Base-by-base conservation (phyloP, 2,888 invertebrate species). In the Agriopis aurantiaria region DNA sequence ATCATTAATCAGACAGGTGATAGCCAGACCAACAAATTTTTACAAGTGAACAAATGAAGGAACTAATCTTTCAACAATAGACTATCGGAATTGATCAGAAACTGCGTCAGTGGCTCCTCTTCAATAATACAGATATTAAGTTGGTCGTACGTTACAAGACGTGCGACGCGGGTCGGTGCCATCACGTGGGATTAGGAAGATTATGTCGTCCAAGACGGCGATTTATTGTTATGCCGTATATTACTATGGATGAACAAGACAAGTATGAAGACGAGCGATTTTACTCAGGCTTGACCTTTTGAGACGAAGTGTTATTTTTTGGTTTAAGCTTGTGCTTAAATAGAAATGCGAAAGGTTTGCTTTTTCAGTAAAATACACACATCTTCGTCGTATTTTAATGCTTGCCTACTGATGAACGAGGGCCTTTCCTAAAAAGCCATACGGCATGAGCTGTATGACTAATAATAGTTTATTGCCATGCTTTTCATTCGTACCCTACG, bases 1-100 rank as follows among this genome's bases (percentile, higher is more conserved):
- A 60, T 62, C 61, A 68, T 68, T 68, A 68, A 68, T 68, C 68
- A 68, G 43, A 43, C 68, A 68, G 68, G 68, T 68, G 57, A 57
- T 68, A 51, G 46, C 4, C 4, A 7, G 0, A 49, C 46, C 46
- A 46, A 58, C 3, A 12, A 33, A 58, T 46, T 4, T 17, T 11
- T n/a, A 17, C 23, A 58, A n/a, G 12, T 46, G 46, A 12, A 1
- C 2, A 58, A 33, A 46, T 33, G 12, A 9, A 7, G 1, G 0
- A 48, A 23, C 23, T 58, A 46, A 8, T 4, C 11, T 48, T n/a
- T 3, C 23, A 33, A 3, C 3, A 8, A 1, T 9, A 33, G 0
- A 2, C 8, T 12, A 0, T 12, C 3, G 3, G 17, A 4, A 12
- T 8, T 8, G 5, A 8, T 11, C 9, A 0, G 3, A 33, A 23